phyloP scores from a whole-genome alignment of 2,113 vertebrate species.

The Phylloscopus trochilus region DNA sequence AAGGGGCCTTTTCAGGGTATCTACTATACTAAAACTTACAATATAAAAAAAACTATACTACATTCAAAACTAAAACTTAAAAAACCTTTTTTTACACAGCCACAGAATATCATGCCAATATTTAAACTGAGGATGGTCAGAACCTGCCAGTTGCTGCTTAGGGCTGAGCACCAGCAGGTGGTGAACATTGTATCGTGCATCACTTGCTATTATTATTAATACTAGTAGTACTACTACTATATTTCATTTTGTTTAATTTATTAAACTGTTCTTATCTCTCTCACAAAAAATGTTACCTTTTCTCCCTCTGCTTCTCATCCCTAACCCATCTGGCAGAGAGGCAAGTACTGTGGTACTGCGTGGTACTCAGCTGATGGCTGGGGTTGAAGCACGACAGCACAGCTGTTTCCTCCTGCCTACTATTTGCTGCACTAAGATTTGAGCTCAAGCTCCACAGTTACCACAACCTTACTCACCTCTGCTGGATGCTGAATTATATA shows the following conservation, averaged over 20 bases:
- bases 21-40: too few relatives aligned
- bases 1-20: too few relatives aligned
- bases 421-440: not conserved
- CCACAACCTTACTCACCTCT: constrained; percentile 82
- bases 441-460: not conserved
- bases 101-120: not conserved
- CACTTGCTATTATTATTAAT: not conserved
- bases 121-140: not conserved
- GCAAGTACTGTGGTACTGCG: rapidly evolving
- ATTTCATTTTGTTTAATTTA: not conserved
- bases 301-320: not conserved
- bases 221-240: too few relatives aligned
- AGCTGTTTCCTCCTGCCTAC: not conserved
- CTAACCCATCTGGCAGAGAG: not conserved
- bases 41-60: too few relatives aligned
- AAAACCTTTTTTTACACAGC: too few relatives aligned
- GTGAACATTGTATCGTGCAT: not conserved
- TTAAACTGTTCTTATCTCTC: not conserved
- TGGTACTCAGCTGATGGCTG: not conserved
- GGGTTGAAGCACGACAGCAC: not conserved
- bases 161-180: not conserved
- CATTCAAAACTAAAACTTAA: too few relatives aligned
- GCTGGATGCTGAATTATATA: constrained; percentile 97
- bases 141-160: not conserved
- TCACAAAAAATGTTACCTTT: not conserved